Evolutionary conservation across 2,113 vertebrate species (phyloP).

Genomic region (Callionymus lyra): DNA sequence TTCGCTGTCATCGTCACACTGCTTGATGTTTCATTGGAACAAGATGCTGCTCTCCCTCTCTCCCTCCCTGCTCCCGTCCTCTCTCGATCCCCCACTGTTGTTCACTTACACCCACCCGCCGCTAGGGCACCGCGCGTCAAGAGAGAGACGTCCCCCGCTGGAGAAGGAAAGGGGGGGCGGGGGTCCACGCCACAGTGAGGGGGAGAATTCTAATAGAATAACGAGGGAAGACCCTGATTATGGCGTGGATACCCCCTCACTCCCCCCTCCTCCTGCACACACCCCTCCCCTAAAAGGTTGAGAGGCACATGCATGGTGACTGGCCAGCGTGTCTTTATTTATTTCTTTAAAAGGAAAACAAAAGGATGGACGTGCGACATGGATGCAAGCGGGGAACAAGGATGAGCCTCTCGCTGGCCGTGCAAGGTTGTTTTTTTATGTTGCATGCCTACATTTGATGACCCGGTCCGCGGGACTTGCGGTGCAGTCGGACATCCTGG

Average conservation of each 20-base stretch:
- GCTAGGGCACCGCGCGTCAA: constrained; percentile 57
- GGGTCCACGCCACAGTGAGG: constrained; percentile 51
- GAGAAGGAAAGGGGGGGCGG: constrained; percentile 17
- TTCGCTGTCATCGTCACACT: constrained; percentile 74
- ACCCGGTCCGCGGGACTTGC: constrained; percentile 63
- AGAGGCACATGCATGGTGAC: constrained; percentile 37
- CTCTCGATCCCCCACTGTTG: constrained; percentile 40
- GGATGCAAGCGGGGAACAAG: constrained; percentile 10
- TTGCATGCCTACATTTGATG: constrained; percentile 69
- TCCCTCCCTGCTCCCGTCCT: constrained; percentile 30
- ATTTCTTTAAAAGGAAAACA: constrained; percentile 17
- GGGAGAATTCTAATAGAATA: constrained; percentile 56
- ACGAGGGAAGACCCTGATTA: constrained; percentile 58
- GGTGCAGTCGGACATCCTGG: constrained; percentile 71
- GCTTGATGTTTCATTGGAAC: constrained; percentile 69
- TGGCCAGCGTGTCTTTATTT: constrained; percentile 32
- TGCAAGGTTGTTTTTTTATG: too few species aligned
- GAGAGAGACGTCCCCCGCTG: constrained; percentile 34
- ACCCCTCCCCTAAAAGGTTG: constrained; percentile 23
- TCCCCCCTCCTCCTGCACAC: neutral
- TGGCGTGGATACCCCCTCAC: constrained; percentile 33
- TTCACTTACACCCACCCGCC: constrained; percentile 58
- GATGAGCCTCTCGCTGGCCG: constrained; percentile 34
- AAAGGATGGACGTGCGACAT: constrained; percentile 1
- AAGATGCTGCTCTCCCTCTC: constrained; percentile 60